These are phyloP conservation scores for Zonotrichia leucophrys DNA, from an alignment of 2,113 vertebrate genomes.

Conservation along the genomic window DNA sequence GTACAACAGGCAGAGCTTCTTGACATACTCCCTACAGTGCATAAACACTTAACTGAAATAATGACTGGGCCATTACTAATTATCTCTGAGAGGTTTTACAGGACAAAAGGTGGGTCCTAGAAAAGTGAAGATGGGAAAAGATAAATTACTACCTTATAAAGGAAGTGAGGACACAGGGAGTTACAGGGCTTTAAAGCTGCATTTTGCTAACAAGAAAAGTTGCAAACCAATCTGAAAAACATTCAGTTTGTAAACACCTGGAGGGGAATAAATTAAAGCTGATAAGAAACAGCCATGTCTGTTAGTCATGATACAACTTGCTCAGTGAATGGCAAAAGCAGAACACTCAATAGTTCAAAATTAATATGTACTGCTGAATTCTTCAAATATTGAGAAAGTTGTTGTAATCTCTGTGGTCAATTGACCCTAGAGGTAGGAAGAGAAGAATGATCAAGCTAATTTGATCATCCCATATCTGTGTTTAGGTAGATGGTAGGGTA, in stretches of 20 bases:
- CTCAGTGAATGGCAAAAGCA: not conserved
- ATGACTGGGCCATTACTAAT: not conserved
- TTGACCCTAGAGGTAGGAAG: not conserved
- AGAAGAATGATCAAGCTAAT: not conserved
- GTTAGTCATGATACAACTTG: not conserved
- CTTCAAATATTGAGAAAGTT: not conserved
- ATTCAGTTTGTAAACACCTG: not conserved
- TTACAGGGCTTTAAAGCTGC: not conserved
- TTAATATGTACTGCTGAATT: not conserved
- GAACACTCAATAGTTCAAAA: not conserved
- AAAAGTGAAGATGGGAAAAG: not conserved
- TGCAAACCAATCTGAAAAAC: not conserved
- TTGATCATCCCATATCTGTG: not conserved
- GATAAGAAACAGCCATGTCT: not conserved
- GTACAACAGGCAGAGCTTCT: not conserved
- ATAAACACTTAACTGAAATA: not conserved
- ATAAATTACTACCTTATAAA: not conserved
- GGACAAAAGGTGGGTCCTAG: not conserved
- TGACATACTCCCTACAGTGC: not conserved
- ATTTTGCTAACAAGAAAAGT: not conserved
- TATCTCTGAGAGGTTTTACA: not conserved
- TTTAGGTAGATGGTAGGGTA: not conserved
- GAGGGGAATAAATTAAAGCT: not conserved
- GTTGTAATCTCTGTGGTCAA: not conserved
- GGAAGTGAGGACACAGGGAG: not conserved